phyloP scores from a whole-genome alignment of 2,888 invertebrate genomes.

The Amphipyra berbera region DNA sequence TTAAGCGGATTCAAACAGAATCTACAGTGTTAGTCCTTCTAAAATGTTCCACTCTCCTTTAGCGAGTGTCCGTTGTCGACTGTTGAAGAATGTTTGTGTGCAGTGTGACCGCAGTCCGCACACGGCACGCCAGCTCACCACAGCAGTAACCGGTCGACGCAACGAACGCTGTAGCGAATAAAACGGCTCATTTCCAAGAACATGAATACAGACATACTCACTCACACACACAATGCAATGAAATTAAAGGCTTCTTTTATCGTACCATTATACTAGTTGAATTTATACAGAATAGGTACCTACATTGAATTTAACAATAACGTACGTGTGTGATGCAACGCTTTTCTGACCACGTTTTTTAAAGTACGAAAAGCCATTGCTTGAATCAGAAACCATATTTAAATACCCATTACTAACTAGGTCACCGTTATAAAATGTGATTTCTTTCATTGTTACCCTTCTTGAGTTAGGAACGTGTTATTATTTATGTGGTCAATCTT shows the following conservation, averaged over 20 bases:
- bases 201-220: slow-evolving; percentile 26
- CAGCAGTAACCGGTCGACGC: slow-evolving; percentile 59
- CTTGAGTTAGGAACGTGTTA: no score
- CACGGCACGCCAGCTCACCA: slow-evolving; percentile 67
- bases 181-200: slow-evolving; percentile 56
- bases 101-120: slow-evolving; percentile 73
- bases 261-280: slow-evolving; percentile 11
- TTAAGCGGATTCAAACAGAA: slow-evolving; percentile 40
- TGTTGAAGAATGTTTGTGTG: slow-evolving; percentile 67
- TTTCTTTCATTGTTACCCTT: slow-evolving; percentile 13
- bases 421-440: slow-evolving; percentile 48
- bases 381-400: no score
- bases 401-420: slow-evolving; percentile 40
- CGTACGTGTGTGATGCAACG: slow-evolving; percentile 13
- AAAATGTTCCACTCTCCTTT: slow-evolving; percentile 47
- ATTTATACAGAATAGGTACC: slow-evolving; percentile 14
- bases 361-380: slow-evolving; percentile 18
- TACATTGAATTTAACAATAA: neutral
- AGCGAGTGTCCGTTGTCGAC: slow-evolving; percentile 40
- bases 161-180: slow-evolving; percentile 48
- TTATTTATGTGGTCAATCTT: no score
- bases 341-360: slow-evolving; percentile 21
- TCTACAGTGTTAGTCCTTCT: slow-evolving; percentile 31
- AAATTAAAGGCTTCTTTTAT: slow-evolving; percentile 37
- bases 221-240: slow-evolving; percentile 35